A percentile compares a stretch with the other conserved stretches of the same genome.
Conservation (phyloP, 2,888 invertebrate species). For the Leucoptera coffeella region DNA sequence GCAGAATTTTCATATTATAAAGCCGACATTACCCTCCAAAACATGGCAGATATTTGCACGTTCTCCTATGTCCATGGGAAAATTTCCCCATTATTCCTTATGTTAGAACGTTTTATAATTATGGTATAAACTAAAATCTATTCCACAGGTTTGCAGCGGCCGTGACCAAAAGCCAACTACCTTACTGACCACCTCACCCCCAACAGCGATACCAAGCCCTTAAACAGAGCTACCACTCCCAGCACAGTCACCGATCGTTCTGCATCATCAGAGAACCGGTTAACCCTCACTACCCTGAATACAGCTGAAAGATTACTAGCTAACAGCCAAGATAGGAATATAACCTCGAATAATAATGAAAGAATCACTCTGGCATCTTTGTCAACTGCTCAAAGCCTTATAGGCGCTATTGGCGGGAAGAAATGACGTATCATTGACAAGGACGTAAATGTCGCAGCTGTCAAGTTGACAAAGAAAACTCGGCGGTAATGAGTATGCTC, state of each 20-base stretch:
- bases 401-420: slow-evolving; percentile 31
- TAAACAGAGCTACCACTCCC: slow-evolving; percentile 26
- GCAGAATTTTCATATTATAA: too few relatives aligned
- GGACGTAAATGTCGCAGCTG: slow-evolving; percentile 12
- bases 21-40: too few relatives aligned
- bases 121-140: too few relatives aligned
- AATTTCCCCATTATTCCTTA: too few relatives aligned
- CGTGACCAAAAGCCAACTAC: slow-evolving; percentile 37
- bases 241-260: slow-evolving; percentile 13
- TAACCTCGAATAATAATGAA: slow-evolving; percentile 15
- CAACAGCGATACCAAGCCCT: slow-evolving; percentile 18
- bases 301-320: slow-evolving; percentile 21
- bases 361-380: slow-evolving; percentile 28
- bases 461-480: slow-evolving; percentile 24
- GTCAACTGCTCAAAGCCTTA: slow-evolving; percentile 31
- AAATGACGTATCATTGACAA: slow-evolving; percentile 46
- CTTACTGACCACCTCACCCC: slow-evolving; percentile 30
- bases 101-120: too few relatives aligned
- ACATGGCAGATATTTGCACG: too few relatives aligned
- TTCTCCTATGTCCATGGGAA: too few relatives aligned
- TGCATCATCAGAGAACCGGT: slow-evolving; percentile 11
- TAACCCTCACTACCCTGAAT: slow-evolving; percentile 20
- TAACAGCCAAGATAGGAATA: slow-evolving; percentile 13
- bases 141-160: slow-evolving; percentile 38
- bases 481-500: slow-evolving; percentile 15